Evolutionary conservation across 1,140 invertebrate genomes (phyloP), one percentile per base, ranked within the genome.

Genomic region (Lycorma delicatula): DNA sequence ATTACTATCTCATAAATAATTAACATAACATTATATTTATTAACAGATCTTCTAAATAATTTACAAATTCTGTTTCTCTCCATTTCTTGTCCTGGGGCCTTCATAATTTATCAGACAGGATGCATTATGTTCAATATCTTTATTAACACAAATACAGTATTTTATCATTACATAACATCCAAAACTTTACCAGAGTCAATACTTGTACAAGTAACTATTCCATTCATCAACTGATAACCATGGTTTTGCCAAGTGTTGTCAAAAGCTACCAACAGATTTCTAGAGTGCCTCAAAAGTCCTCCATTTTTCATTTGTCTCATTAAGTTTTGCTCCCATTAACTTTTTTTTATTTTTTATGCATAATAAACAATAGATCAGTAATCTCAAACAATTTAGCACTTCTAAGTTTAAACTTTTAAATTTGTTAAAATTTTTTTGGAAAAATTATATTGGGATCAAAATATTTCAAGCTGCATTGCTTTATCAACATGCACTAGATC

Each of bases 21-120:
- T 48, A 26, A 29, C 31, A 38, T 57, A 57, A 57, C 55, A 49
- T 50, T 36, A 38, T 57, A 57, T 27, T 49, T 49, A 25, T 26
- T n/a, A 11, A 20, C 6, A 36, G 44, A 57, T 12, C 55, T 27
- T 2, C 23, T 12, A 27, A 57, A 57, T n/a, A 57, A 29, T 36
- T 57, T 7, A 16, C 11, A 5, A 16, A 31, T 27, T 18, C 55
- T 29, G 28, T 12, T 18, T 29, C 18, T 46, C 25, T 57, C 55
- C 55, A 57, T 57, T 16, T 46, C 26, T 11, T 46, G n/a, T 46
- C 22, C 55, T 49, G 9, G 44, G 34, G 9, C 55, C 55, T 29
- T 46, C 12, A 46, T 56, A 47, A 26, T 57, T 34, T 34, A 29
- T 29, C 9, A 16, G n/a, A 26, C 55, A 57, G 13, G 36, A 38